Percentiles rank a stretch among this genome's conserved stretches.
phyloP scores from a whole-genome alignment of 1,140 invertebrate genomes.

The Papilio helenus region DNA sequence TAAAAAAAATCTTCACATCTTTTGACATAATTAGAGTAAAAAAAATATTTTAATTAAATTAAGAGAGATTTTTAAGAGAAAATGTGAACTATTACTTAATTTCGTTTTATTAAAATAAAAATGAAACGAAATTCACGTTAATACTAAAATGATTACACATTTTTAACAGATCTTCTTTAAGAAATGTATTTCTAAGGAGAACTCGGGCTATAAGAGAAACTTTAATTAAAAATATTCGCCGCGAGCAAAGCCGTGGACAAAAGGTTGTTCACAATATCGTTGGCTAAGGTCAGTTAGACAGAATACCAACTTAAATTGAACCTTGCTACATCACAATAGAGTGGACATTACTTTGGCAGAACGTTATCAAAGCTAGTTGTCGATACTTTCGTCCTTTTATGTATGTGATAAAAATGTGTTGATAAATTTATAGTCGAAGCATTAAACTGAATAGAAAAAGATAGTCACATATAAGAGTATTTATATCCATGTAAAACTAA shows the following conservation, averaged over 20 bases:
- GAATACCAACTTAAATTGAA: neutral
- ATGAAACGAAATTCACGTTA: neutral
- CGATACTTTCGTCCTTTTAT: constrained; percentile 8
- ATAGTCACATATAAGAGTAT: neutral
- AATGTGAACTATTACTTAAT: neutral
- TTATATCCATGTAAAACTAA: neutral
- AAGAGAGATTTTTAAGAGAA: neutral
- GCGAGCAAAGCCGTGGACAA: constrained; percentile 30
- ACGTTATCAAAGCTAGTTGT: constrained; percentile 7
- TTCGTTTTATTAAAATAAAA: constrained; percentile 3
- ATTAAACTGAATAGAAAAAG: neutral
- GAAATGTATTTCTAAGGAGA: constrained; percentile 15
- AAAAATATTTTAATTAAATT: neutral
- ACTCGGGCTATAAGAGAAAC: constrained; percentile 25
- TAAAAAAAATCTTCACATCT: too few species aligned
- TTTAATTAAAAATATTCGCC: constrained; percentile 35
- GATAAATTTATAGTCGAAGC: neutral
- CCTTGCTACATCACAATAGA: neutral
- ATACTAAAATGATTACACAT: neutral
- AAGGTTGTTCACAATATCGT: constrained; percentile 35
- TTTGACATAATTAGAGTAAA: too few species aligned
- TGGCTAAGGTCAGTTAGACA: constrained; percentile 32
- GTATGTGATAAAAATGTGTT: neutral
- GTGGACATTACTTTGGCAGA: neutral
- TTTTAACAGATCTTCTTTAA: constrained; percentile 23